These are phyloP conservation scores for Heliopora coerulea DNA, from an alignment of 92 coral and sea anemone species.

Conservation along the genomic window DNA sequence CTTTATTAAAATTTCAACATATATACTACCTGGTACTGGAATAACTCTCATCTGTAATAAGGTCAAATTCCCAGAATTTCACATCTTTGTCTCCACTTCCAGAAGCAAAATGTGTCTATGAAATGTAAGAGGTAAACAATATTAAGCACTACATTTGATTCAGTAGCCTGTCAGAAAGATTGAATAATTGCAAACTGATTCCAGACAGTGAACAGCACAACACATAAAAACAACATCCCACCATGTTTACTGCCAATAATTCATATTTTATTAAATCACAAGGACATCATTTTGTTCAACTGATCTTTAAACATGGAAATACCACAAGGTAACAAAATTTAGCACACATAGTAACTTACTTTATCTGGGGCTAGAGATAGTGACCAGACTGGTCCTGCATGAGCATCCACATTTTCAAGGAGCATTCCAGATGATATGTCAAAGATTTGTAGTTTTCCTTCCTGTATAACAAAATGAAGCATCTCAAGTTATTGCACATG, in stretches of 20 bases:
- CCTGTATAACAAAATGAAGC: no score
- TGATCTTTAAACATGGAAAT: no score
- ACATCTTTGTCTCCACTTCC: conserved; percentile 96
- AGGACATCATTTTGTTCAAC: no score
- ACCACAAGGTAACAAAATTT: background rate
- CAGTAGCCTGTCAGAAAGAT: no score
- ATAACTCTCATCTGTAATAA: conserved; percentile 74
- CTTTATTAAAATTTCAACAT: background rate
- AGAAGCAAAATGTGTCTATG: conserved; percentile 89
- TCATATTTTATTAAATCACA: no score
- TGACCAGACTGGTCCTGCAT: conserved; percentile 93
- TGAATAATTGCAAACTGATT: no score
- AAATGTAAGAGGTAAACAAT: no score
- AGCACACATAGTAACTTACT: conserved; percentile 45
- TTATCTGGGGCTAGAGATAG: conserved; percentile 82
- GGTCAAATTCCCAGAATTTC: conserved; percentile 98
- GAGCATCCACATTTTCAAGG: conserved; percentile 90
- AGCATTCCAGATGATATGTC: conserved; percentile 86
- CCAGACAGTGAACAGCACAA: no score
- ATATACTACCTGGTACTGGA: conserved; percentile 69
- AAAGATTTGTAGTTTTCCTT: conserved; percentile 81
- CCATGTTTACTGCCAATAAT: no score
- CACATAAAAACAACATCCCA: no score
- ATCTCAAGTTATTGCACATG: no score
- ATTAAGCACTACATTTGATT: no score